Evolutionary conservation across 92 coral and sea anemone genomes (phyloP).

Genomic region (Micromussa lordhowensis): DNA sequence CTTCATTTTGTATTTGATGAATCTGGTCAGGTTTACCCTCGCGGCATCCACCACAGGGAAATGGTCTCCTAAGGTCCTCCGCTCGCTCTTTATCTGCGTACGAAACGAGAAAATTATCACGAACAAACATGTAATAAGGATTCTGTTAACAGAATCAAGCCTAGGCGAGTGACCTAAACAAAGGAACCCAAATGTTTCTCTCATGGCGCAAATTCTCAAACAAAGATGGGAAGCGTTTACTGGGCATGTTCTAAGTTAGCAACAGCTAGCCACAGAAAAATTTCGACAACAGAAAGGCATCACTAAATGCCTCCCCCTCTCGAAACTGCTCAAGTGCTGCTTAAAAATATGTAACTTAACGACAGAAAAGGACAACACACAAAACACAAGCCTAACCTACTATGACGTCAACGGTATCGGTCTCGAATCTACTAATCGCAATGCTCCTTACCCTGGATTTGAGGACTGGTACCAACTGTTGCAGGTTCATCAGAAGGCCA

Average conservation of each 20-base stretch:
- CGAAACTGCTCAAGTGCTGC: not conserved
- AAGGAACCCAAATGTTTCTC: not conserved
- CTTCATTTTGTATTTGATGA: slow-evolving; percentile 89
- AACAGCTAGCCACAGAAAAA: not conserved
- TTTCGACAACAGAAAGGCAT: not conserved
- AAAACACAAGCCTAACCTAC: not conserved
- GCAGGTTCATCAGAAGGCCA: slow-evolving; percentile 71
- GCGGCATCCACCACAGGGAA: slow-evolving; percentile 93
- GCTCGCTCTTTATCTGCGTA: slow-evolving; percentile 82
- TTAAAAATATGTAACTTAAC: not conserved
- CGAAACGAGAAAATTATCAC: not conserved
- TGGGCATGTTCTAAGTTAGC: not conserved
- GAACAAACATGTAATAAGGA: not conserved
- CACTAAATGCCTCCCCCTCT: not conserved
- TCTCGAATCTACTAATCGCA: not conserved
- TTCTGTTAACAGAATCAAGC: not conserved
- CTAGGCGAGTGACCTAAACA: not conserved
- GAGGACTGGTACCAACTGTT: slow-evolving; percentile 80
- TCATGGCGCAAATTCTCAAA: not conserved
- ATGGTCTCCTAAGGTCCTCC: slow-evolving; percentile 84
- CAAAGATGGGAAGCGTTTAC: not conserved
- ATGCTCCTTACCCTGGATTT: slow-evolving; percentile 79
- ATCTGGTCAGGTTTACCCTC: slow-evolving; percentile 86
- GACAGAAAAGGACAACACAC: not conserved
- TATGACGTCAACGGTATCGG: not conserved